Conservation (phyloP, 2,888 invertebrate genomes). For the Epinotia bilunana region DNA sequence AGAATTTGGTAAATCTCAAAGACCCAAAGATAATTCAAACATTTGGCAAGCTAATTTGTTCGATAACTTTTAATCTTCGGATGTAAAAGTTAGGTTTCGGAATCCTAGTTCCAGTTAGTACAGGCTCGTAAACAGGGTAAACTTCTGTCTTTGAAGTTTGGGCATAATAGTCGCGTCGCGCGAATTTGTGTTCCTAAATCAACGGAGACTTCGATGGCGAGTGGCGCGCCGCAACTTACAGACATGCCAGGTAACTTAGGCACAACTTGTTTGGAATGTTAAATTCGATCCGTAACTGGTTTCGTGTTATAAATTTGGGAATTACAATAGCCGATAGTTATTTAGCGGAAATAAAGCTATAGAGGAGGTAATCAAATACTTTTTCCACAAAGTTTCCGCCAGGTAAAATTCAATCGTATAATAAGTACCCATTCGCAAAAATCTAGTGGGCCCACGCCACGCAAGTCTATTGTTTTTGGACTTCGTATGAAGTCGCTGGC, state of each 20-base stretch:
- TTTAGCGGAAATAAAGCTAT: no score
- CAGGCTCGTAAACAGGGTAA: conserved; percentile 14
- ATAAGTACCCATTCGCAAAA: no score
- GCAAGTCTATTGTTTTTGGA: no score
- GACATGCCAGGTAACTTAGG: conserved; percentile 18
- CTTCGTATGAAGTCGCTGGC: no score
- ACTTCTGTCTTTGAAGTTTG: conserved; percentile 32
- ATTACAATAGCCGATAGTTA: background rate
- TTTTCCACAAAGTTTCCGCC: no score
- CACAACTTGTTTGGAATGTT: conserved; percentile 28
- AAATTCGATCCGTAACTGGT: background rate
- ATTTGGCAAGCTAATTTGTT: background rate
- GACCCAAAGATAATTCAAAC: conserved; percentile 4
- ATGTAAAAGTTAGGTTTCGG: background rate
- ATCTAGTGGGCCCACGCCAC: no score
- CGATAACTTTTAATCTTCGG: conserved; percentile 4
- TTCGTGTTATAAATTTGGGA: background rate
- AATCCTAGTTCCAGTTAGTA: conserved; percentile 13
- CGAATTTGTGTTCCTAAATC: conserved; percentile 28
- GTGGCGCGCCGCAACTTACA: background rate
- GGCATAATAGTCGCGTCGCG: conserved; percentile 17
- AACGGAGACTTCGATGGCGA: conserved; percentile 17
- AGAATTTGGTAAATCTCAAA: background rate
- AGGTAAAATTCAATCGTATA: no score
- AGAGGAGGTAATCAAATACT: no score